A percentile compares a stretch with the other conserved stretches of the same genome.
These are phyloP conservation scores for Lemur catta DNA, from an alignment of 2,797 vertebrate genomes.

Conservation along the genomic window DNA sequence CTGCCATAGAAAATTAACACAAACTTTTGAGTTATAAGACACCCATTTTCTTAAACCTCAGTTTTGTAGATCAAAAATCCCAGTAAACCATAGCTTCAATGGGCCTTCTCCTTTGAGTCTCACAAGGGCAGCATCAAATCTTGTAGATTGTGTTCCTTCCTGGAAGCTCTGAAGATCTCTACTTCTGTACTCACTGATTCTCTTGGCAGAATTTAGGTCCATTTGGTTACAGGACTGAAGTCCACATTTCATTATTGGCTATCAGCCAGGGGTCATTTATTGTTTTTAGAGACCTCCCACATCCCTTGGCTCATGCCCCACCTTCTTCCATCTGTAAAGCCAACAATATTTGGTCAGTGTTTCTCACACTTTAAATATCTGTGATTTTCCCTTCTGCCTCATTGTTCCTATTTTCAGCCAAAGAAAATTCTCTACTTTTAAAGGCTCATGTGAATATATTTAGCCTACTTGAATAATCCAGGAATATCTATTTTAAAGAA, in stretches of 20 bases:
- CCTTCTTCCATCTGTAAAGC: background rate
- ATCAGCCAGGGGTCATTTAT: background rate
- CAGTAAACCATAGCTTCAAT: background rate
- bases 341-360: background rate
- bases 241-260: background rate
- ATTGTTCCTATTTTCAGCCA: background rate
- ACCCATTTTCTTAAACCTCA: background rate
- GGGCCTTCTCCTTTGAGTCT: background rate
- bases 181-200: background rate
- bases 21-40: background rate
- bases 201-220: background rate
- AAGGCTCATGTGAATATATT: background rate
- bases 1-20: background rate
- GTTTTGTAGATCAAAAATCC: background rate
- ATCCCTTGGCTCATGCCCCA: background rate
- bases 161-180: background rate
- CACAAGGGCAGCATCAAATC: background rate
- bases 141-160: background rate
- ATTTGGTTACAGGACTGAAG: background rate
- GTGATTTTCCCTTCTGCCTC: background rate
- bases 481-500: background rate
- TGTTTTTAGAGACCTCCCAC: background rate
- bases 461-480: background rate
- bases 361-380: background rate
- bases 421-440: background rate